Percentiles rank a stretch among this genome's conserved stretches.
Evolutionary conservation across 2,797 vertebrate genomes (phyloP).

Genomic region (Pangasius krempfi): DNA sequence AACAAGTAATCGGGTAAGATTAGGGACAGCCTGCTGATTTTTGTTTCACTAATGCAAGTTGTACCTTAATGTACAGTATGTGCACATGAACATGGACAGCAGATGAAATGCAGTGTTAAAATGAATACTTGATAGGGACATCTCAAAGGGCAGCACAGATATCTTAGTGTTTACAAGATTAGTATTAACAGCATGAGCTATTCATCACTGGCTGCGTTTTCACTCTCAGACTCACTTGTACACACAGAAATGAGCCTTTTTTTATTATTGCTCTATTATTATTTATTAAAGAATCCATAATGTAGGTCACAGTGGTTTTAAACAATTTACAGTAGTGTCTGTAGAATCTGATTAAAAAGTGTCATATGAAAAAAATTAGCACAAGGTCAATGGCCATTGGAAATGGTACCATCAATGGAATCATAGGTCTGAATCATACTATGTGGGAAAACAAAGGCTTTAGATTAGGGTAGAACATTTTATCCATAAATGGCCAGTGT

Average conservation of each 20-base stretch:
- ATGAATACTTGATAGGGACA: neutral
- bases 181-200: neutral
- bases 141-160: neutral
- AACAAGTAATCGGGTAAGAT: constrained; percentile 53
- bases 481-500: neutral
- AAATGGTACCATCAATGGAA: neutral
- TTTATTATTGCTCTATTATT: neutral
- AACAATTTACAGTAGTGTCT: neutral
- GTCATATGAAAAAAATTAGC: neutral
- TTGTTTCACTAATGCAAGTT: constrained; percentile 35
- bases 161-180: neutral
- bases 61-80: constrained; percentile 32
- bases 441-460: neutral
- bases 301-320: neutral
- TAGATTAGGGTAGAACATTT: neutral
- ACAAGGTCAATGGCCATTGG: neutral
- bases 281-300: neutral
- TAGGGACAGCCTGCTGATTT: constrained; percentile 39
- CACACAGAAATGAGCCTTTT: neutral
- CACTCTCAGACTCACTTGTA: neutral
- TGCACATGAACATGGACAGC: constrained; percentile 23
- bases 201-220: neutral
- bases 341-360: neutral
- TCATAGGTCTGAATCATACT: neutral
- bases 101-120: neutral